Evolutionary conservation across 2,888 invertebrate genomes (phyloP), one percentile per base, ranked within the genome.

Genomic region (Monopis laevigella): DNA sequence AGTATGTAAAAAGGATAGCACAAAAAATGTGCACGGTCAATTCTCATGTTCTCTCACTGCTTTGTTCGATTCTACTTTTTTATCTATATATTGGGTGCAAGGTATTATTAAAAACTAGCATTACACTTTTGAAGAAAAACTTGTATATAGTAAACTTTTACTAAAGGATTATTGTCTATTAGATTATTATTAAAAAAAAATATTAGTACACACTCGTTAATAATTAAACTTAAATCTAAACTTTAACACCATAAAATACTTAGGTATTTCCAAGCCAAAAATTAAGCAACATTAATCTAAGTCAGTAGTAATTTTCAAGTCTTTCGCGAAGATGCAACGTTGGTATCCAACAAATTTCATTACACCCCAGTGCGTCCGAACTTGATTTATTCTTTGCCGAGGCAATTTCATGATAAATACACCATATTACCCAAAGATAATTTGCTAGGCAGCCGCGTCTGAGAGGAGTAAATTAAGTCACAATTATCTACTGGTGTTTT

Each of bases 391-490:
- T 54, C 54, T 55, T 53, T 43, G 26, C 45, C 44, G 38, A 50
- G 49, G 48, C 50, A 56, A 55, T 58, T 55, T 53, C 52, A 48
- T 48, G 48, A 52, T 58, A 56, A 56, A 56, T 52, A 58, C 48
- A 48, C 48, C 46, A 51, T 50, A 57, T 61, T 54, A 52, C 53
- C 45, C 46, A 45, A 42, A 51, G 57, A 57, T 59, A 62, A 59
- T 60, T 61, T 51, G 56, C 21, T 50, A 55, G 53, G 51, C 53
- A 53, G 53, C 45, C 45, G 47, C 12, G 51, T 48, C 48, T 55
- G 58, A 62, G 59, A 59, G 53, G 57, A 57, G 54, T 51, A 53
- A 61, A 59, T 64, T 59, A 63, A 57, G 56, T 52, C 54, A 51
- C 54, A 58, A 64, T 59, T 60, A 59, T 51, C 54, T 52, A n/a